Evolutionary conservation across 2,797 vertebrate genomes (phyloP), one percentile per base, ranked within the genome.

Genomic region (Coreius guichenoti): DNA sequence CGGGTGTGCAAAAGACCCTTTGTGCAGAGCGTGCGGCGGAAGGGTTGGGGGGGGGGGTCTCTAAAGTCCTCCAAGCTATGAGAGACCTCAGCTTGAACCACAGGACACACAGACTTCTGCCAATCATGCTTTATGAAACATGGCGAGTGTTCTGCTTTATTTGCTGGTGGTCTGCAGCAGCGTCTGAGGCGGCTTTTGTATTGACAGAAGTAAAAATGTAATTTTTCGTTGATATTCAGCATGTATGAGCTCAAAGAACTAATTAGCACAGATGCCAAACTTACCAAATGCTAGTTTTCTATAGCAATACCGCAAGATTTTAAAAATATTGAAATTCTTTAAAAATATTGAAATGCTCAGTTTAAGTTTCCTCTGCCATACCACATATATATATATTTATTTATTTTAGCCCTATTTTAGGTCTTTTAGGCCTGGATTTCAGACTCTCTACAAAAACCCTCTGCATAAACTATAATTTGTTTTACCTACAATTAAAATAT

Each of bases 31-130:
- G 67, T 47, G 58, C 90, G 86, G 92, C 45, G 78, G 91, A 93
- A 91, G 92, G 93, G 87, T 90, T 92, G 86, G 88, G 23, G 80
- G 88, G 23, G 80, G 61, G 70, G 77, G 90, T 79, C 26, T 19
- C 29, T 43, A 75, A 75, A 81, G 61, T 72, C 74, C 90, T 93
- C 82, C 81, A 8, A 94, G 93, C 93, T 92, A 93, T 90, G 84
- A 91, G 91, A 93, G 93, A 91, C 93, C 93, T 91, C 86, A 14
- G 87, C 69, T 45, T 94, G 92, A 95, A 93, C 93, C 90, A 47
- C 0, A 11, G 45, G 45, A 82, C 88, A 73, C 89, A 87, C 85
- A 29, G 63, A 86, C 45, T 87, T 88, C 84, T 74, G 81, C 84
- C 81, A 94, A 93, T 94, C 93, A 94, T 94, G 93, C 93, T 91